These are phyloP conservation scores for Squalus acanthias DNA, from an alignment of 2,797 vertebrate species.

Conservation along the genomic window DNA sequence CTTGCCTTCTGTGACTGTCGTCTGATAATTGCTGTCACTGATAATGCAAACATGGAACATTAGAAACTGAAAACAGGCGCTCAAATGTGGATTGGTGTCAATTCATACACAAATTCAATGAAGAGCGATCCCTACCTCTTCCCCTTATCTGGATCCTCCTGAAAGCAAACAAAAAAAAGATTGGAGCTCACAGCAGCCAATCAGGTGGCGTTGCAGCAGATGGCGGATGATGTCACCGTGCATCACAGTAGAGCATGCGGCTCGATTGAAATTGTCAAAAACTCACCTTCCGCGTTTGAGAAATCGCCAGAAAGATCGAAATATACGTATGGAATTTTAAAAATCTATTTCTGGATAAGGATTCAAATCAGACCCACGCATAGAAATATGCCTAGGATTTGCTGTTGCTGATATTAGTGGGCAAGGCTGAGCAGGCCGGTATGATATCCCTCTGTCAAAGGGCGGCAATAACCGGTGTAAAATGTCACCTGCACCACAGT, in stretches of 20 bases:
- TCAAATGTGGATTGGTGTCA: not conserved
- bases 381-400: too few species aligned
- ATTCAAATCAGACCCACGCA: not conserved
- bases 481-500: not conserved
- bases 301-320: not conserved
- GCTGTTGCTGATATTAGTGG: not conserved
- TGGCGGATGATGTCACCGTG: not conserved
- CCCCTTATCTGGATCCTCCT: slow-evolving; percentile 21
- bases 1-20: not conserved
- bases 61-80: not conserved
- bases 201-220: not conserved
- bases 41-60: not conserved
- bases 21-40: not conserved
- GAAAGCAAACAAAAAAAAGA: not conserved
- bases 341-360: too few species aligned
- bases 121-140: not conserved
- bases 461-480: not conserved
- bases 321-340: not conserved
- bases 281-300: not conserved
- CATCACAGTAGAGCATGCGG: not conserved
- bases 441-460: not conserved
- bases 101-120: not conserved
- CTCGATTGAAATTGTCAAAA: not conserved
- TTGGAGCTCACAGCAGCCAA: not conserved
- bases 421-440: too few species aligned